Percentiles rank a stretch among this genome's conserved stretches.
These are phyloP conservation scores for Tetropium fuscum DNA, from an alignment of 2,888 invertebrate genomes.

Conservation along the genomic window DNA sequence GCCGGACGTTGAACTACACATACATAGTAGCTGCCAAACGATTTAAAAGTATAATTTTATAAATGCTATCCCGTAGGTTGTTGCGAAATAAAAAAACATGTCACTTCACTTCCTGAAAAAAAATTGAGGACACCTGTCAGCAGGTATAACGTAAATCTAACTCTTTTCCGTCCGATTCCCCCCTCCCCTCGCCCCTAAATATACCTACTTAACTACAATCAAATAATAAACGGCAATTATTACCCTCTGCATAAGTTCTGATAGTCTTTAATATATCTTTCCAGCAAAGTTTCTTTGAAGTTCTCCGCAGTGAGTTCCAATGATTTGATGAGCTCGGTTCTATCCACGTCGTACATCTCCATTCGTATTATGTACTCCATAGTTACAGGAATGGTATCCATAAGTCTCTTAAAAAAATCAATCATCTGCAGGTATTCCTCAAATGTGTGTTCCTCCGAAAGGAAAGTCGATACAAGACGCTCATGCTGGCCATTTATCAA, in stretches of 20 bases:
- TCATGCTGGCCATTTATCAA: conserved; percentile 82
- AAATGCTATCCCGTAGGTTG: too few species aligned
- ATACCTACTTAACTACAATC: not conserved
- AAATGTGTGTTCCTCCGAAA: conserved; percentile 74
- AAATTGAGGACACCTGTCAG: too few species aligned
- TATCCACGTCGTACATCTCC: conserved; percentile 88
- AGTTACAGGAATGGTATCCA: conserved; percentile 71
- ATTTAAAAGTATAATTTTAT: too few species aligned
- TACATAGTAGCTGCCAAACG: too few species aligned
- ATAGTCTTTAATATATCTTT: conserved; percentile 83
- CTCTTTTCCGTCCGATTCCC: too few species aligned
- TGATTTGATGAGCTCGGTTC: conserved; percentile 80
- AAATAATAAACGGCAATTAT: conserved; percentile 57
- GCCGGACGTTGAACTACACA: too few species aligned
- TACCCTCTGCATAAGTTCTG: conserved; percentile 81
- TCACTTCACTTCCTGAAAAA: too few species aligned
- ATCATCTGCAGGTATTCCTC: conserved; percentile 74
- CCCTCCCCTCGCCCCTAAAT: too few species aligned
- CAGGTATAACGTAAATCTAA: too few species aligned
- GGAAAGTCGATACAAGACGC: conserved; percentile 74
- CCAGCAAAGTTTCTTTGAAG: conserved; percentile 77
- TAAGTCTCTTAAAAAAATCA: conserved; percentile 73
- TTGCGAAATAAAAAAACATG: too few species aligned
- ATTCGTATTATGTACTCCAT: conserved; percentile 78
- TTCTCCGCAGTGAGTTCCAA: conserved; percentile 77